Evolutionary conservation across 2,113 vertebrate genomes (phyloP), one percentile per base, ranked within the genome.

Genomic region (Cichladusa arquata): DNA sequence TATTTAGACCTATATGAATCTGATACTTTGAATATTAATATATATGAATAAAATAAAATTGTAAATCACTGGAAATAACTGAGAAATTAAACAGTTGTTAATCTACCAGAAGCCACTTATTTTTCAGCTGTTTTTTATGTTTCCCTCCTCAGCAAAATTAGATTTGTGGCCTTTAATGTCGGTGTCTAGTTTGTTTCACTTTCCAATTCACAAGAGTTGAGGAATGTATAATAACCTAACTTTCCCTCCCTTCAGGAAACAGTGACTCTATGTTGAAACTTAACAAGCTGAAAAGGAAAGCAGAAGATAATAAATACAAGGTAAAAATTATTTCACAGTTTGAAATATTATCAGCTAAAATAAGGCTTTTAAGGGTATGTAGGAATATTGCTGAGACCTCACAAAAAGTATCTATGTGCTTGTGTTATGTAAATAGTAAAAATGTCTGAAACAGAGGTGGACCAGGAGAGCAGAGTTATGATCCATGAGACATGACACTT

Each of bases 181-280:
- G 25, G 19, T 78, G 48, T 74, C 56, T 93, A 83, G 36, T 83
- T 93, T 84, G 72, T 95, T 96, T 93, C 86, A 54, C 80, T 95
- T 94, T 96, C 92, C 69, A 71, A 48, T 95, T 92, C 69, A 72
- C 23, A 53, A 50, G 76, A 71, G 48, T 19, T 88, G 72, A 64
- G 80, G 72, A 90, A 86, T 71, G 33, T 53, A 4, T 69, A 81
- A 51, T n/a, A 85, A 74, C 14, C 50, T 50, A 54, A 88, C 47
- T 56, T 92, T 66, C 33, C 34, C 24, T 93, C 56, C 42, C 31
- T 77, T 44, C 53, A 76, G 74, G 65, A 87, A 84, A 60, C 31
- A 83, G 28, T 51, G 77, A 62, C n/a, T 76, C 51, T 54, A 5
- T 1, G 0, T 48, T 62, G 65, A 86, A 81, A 74, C 9, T 28